Base-by-base conservation (phyloP, 2,888 invertebrate species). In the Blastobasis lacticolella region DNA sequence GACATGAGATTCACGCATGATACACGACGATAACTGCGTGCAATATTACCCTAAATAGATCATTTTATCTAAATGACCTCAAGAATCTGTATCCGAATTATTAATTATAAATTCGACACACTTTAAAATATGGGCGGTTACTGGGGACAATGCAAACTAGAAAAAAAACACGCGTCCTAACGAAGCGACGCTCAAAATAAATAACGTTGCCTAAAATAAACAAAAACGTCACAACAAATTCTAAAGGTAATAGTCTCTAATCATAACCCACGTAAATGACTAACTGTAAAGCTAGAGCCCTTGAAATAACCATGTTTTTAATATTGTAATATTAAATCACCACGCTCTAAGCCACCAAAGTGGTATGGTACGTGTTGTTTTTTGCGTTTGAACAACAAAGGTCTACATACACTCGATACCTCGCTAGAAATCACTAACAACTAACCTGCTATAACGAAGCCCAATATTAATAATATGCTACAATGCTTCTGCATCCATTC, bases 341-440 rank as follows among this genome's bases (percentile, higher is more conserved):
- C 55, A 61, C 52, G 52, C 55, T 23, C 23, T 54, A 54, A 58
- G 62, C 54, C 63, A 67, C 64, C 57, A 60, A 69, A 65, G 66
- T 40, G 41, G 41, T 3, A 42, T 59, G 60, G 63, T 73, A 69
- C 69, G 68, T 70, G 60, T 67, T 73, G 63, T 73, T 75, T 78
- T 80, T 71, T 75, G 73, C 77, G 73, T 75, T 74, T 68, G 65
- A 75, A 75, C 79, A 86, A 86, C 84, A 87, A 86, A 86, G 86
- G 81, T 23, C 23, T 23, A 23, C 23, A 23, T 23, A 23, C 81
- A 79, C 78, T 80, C 75, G 66, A 69, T 65, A 69, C 67, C 66
- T 72, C 74, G 69, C 69, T 63, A 63, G 59, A 59, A 67, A 68
- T 73, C 66, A 63, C 66, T 63, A 68, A 64, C 57, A 60, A 67